Evolutionary conservation across 1,140 invertebrate genomes (phyloP).

Genomic region (Homarus americanus): DNA sequence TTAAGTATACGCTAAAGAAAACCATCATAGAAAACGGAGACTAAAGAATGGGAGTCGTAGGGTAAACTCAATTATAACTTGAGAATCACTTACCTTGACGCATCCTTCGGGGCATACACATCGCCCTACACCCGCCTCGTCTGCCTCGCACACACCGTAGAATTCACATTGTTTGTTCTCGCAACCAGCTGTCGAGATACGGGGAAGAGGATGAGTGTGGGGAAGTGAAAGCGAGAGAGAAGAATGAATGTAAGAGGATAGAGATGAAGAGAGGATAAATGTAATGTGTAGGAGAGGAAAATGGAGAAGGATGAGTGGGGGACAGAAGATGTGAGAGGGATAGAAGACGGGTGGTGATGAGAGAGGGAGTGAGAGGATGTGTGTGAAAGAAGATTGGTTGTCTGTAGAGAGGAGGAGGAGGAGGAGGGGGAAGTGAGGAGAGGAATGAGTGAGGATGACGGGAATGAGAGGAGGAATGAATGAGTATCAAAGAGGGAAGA

Average conservation of each 20-base stretch:
- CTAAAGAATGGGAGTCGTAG: no score
- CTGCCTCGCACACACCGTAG: constrained; percentile 89
- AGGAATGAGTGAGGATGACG: not conserved
- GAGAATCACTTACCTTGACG: constrained; percentile 4
- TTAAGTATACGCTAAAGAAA: no score
- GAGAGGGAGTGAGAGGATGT: not conserved
- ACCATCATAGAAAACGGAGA: no score
- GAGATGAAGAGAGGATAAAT: no score
- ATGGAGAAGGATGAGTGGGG: not conserved
- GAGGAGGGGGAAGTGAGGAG: not conserved
- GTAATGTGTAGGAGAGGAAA: no score
- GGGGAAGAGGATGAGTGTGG: not conserved
- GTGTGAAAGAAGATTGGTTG: not conserved
- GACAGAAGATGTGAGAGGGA: not conserved
- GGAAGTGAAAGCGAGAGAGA: not conserved
- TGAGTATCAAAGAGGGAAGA: not conserved
- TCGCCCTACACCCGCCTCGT: constrained; percentile 85
- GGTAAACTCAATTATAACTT: no score
- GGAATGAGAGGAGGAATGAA: not conserved
- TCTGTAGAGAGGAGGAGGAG: not conserved
- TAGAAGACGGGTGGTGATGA: not conserved
- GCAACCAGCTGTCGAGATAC: constrained; percentile 83
- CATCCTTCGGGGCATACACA: constrained; percentile 86
- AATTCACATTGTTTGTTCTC: constrained; percentile 91
- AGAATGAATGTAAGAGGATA: not conserved